A percentile compares a stretch with the other conserved stretches of the same genome.
phyloP scores from a whole-genome alignment of 2,797 vertebrate species.

The Melopsittacus undulatus region DNA sequence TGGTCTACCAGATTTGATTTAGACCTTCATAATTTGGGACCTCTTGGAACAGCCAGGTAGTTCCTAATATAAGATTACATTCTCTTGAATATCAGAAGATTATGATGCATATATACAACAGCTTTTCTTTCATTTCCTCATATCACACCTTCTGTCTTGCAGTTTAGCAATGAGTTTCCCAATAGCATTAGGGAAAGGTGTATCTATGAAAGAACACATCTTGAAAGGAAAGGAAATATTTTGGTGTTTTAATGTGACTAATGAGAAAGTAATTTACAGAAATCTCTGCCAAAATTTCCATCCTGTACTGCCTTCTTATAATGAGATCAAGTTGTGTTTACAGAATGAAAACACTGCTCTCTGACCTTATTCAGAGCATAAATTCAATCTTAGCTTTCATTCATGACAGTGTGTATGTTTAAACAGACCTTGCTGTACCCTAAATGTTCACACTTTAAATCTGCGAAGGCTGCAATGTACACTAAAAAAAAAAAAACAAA shows the following conservation, averaged over 20 bases:
- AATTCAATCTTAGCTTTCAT: not conserved
- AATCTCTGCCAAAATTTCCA: not conserved
- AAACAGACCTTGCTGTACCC: not conserved
- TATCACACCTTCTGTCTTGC: not conserved
- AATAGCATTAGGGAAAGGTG: not conserved
- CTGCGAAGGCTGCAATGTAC: accelerated
- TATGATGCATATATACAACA: slow-evolving; percentile 17
- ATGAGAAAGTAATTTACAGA: slow-evolving; percentile 1
- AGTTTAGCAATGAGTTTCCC: not conserved
- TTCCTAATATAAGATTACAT: slow-evolving; percentile 34
- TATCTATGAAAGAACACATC: not conserved
- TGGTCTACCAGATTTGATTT: slow-evolving; percentile 56
- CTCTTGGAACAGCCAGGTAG: slow-evolving; percentile 38
- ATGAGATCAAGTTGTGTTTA: not conserved
- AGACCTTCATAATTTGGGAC: slow-evolving; percentile 53
- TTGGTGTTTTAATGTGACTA: not conserved
- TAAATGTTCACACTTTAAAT: not conserved
- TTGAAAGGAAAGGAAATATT: not conserved
- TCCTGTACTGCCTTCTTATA: not conserved
- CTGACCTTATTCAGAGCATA: not conserved
- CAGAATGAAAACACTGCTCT: not conserved
- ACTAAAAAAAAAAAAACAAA: not conserved
- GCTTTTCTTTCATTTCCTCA: not conserved
- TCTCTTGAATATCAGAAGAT: slow-evolving; percentile 34
- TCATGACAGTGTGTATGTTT: not conserved